Evolutionary conservation across 1,140 invertebrate genomes (phyloP).

Genomic region (Drosophila baimaii): DNA sequence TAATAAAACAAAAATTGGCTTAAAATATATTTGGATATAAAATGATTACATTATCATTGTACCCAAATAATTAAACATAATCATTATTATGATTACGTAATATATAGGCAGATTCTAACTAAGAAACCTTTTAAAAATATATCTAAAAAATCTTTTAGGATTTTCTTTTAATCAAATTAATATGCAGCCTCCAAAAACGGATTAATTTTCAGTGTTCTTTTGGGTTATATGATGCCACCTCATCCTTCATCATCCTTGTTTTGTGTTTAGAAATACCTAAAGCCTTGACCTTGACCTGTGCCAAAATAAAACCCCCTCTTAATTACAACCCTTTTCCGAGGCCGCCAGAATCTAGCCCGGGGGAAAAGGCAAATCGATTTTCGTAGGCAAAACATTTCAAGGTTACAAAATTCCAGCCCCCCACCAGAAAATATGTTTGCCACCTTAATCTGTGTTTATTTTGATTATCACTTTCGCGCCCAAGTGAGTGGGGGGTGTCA

Average conservation of each 20-base stretch:
- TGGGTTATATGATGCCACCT: neutral
- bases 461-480: constrained; percentile 77
- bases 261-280: no score
- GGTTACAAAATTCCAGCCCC: constrained; percentile 40
- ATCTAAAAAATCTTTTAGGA: no score
- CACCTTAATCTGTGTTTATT: constrained; percentile 75
- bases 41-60: no score
- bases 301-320: constrained; percentile 54
- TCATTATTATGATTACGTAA: no score
- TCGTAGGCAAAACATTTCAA: constrained; percentile 63
- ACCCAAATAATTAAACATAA: no score
- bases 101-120: no score
- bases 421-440: constrained; percentile 16
- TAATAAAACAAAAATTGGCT: no score
- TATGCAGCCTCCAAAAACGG: neutral
- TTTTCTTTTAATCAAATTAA: neutral
- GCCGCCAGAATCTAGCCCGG: neutral
- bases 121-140: no score
- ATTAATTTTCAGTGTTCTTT: neutral
- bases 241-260: no score
- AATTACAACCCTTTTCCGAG: constrained; percentile 75
- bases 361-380: constrained; percentile 56
- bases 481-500: constrained; percentile 5
- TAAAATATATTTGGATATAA: no score
- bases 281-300: constrained; percentile 59